A percentile compares a stretch with the other conserved stretches of the same genome.
These are phyloP conservation scores for Passer domesticus DNA, from an alignment of 2,113 vertebrate genomes.

Conservation along the genomic window DNA sequence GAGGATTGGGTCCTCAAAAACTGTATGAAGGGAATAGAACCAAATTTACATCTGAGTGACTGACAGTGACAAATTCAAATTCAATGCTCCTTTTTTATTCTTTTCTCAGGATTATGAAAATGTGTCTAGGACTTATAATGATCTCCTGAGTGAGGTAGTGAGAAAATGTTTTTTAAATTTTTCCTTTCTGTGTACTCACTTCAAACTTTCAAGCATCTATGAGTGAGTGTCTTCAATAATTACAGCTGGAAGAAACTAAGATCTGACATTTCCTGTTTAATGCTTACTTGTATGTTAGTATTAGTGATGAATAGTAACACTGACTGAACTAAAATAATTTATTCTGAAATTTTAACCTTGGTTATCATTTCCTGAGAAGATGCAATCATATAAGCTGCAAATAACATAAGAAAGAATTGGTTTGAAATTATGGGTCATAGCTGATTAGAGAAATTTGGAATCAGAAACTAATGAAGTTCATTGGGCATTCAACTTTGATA, in stretches of 20 bases:
- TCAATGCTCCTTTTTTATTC: not conserved
- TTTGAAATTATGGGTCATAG: not conserved
- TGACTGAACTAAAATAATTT: not conserved
- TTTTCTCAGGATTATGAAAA: not conserved
- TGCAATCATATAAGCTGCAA: fast-evolving
- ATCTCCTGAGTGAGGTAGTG: not conserved
- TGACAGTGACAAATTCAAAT: not conserved
- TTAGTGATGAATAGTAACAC: not conserved
- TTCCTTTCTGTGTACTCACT: not conserved
- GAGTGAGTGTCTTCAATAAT: not conserved
- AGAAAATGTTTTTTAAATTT: not conserved
- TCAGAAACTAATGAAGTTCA: not conserved
- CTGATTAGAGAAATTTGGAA: not conserved
- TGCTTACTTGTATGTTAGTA: not conserved
- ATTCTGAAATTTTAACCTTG: not conserved
- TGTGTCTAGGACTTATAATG: not conserved
- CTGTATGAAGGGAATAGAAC: not conserved
- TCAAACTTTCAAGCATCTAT: not conserved
- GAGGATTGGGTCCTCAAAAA: not conserved
- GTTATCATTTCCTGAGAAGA: not conserved
- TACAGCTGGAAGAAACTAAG: not conserved
- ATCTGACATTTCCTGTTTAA: not conserved
- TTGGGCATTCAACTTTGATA: not conserved
- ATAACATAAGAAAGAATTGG: not conserved
- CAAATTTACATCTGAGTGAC: not conserved